A percentile compares a stretch with the other conserved stretches of the same genome.
Evolutionary conservation across 2,113 vertebrate species (phyloP).

Genomic region (Ageneiosus marmoratus): DNA sequence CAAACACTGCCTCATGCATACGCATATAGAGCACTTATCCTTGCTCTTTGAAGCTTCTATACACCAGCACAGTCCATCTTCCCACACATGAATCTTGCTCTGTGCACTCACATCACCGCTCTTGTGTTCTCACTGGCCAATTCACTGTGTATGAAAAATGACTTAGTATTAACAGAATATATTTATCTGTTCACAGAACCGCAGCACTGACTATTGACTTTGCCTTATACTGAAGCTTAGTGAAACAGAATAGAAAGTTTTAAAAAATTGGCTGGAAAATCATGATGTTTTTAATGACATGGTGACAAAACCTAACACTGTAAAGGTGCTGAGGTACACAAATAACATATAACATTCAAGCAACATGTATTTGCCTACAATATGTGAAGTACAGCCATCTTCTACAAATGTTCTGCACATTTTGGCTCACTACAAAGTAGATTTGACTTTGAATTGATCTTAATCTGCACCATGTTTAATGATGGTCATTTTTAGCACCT

Average conservation of each 20-base stretch:
- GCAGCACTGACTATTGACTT: neutral
- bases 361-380: neutral
- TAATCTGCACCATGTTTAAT: neutral
- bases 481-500: neutral
- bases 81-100: neutral
- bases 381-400: neutral
- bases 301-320: neutral
- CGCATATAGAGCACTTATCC: conserved; percentile 36
- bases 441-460: neutral
- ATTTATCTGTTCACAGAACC: neutral
- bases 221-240: conserved; percentile 37
- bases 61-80: neutral
- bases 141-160: conserved; percentile 22
- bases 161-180: neutral
- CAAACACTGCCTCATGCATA: neutral
- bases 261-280: conserved; percentile 36
- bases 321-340: neutral
- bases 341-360: neutral
- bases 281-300: neutral
- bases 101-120: conserved; percentile 31
- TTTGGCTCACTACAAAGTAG: neutral
- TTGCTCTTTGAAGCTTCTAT: neutral
- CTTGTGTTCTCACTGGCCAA: conserved; percentile 34
- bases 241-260: conserved; percentile 38
- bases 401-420: neutral